Conservation (phyloP, 2,113 vertebrate species). For the Hiodon alosoides region DNA sequence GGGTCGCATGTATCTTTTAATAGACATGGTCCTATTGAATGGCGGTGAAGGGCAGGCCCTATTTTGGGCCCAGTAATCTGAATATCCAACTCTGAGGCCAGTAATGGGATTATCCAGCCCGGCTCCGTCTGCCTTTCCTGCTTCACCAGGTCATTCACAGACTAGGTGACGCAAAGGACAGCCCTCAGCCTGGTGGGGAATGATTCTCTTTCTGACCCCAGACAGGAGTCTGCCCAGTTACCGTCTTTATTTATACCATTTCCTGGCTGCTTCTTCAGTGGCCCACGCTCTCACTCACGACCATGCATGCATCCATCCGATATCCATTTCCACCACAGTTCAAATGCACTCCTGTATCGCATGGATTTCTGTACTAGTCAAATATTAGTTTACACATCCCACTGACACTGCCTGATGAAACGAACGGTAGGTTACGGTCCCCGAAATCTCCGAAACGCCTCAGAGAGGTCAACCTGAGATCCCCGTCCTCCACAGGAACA, state of each 20-base stretch:
- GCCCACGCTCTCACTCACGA: neutral
- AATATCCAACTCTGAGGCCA: slow-evolving; percentile 44
- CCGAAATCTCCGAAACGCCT: too few species aligned
- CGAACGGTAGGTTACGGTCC: too few species aligned
- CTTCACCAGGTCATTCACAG: neutral
- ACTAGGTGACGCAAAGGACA: neutral
- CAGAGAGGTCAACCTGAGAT: too few species aligned
- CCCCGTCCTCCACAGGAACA: neutral
- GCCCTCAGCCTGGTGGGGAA: neutral
- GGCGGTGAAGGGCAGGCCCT: slow-evolving; percentile 17
- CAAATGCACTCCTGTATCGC: neutral
- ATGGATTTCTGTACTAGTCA: neutral
- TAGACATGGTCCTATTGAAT: neutral
- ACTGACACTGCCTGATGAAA: too few species aligned
- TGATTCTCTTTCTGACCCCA: neutral
- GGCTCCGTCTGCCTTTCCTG: slow-evolving; percentile 8
- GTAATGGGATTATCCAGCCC: slow-evolving; percentile 54
- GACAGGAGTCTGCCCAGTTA: neutral
- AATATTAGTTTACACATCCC: too few species aligned
- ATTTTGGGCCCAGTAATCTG: slow-evolving; percentile 57
- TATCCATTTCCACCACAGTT: neutral
- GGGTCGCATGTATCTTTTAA: neutral
- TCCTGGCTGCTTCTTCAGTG: neutral
- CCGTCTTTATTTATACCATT: too few species aligned
- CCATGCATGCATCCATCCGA: too few species aligned